Evolutionary conservation across 2,113 vertebrate genomes (phyloP), one percentile per base, ranked within the genome.

Genomic region (Pimephales promelas): DNA sequence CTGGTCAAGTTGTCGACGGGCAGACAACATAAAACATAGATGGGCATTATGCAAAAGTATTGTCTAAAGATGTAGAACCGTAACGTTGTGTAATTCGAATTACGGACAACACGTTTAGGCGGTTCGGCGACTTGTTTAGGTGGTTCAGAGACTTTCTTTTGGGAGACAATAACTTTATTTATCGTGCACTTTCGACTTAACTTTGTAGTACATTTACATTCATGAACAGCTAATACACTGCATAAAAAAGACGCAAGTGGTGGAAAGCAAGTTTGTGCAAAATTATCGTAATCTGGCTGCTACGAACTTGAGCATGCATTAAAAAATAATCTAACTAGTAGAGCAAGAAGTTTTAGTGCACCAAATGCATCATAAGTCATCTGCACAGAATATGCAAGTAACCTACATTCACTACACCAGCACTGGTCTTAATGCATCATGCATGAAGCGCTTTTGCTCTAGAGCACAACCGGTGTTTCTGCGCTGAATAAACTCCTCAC

Each of bases 361-460:
- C 66, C 34, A 70, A 43, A 70, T n/a, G 2, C 34, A 31, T 64
- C 61, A 64, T 11, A 64, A 64, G 31, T 64, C 61, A 31, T 64
- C 13, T 0, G 61, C 61, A 64, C 34, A 34, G 47, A 34, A 56
- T 22, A 75, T 76, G 74, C 52, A 40, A 16, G 13, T 40, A 78
- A 78, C 75, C 18, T 40, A 24, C 6, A 43, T 78, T 75, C 16
- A 20, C 72, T 31, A 54, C 47, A 18, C 6, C 26, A 62, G 36
- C 59, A 22, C 77, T 79, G 16, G 24, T 49, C 59, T 64, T 31
- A 61, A 47, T 79, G 77, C 40, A 79, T 64, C 57, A 79, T 78
- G 75, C 54, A 61, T 76, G 73, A 56, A 76, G 13, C 22, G 6
- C 34, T 77, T 77, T 77, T 16, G 54, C 34, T 75, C 9, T 22